Percentiles rank a stretch among this genome's conserved stretches.
Evolutionary conservation across 2,888 invertebrate species (phyloP).

Genomic region (Syritta pipiens): DNA sequence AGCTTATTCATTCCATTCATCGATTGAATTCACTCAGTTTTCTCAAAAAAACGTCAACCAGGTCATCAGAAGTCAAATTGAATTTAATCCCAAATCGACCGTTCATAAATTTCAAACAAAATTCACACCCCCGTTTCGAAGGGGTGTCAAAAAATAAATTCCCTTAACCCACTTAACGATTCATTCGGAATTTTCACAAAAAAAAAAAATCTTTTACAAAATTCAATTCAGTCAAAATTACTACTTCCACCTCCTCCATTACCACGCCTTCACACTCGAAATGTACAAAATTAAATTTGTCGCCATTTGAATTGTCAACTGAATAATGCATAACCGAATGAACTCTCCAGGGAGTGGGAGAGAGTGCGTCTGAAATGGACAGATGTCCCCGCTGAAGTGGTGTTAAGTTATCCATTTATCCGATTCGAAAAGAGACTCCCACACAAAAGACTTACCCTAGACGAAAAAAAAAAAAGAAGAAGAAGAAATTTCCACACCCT

Average conservation of each 20-base stretch:
- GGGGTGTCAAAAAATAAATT: too few relatives aligned
- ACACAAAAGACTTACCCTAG: conserved; percentile 65
- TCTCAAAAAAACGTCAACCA: too few relatives aligned
- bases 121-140: too few relatives aligned
- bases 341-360: conserved; percentile 44
- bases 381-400: conserved; percentile 64
- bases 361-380: conserved; percentile 55
- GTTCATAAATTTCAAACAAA: too few relatives aligned
- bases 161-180: too few relatives aligned
- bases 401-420: conserved; percentile 69
- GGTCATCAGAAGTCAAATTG: too few relatives aligned
- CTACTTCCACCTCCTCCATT: conserved; percentile 41
- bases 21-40: too few relatives aligned
- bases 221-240: conserved; percentile 41
- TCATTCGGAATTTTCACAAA: too few relatives aligned
- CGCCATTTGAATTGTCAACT: conserved; percentile 60
- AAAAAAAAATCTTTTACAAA: too few relatives aligned
- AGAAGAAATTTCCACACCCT: not conserved
- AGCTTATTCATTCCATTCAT: too few relatives aligned
- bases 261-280: conserved; percentile 43
- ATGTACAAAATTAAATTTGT: conserved; percentile 65
- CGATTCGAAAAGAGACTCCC: conserved; percentile 55
- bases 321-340: conserved; percentile 62
- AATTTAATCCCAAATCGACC: too few relatives aligned
- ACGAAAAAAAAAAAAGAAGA: conserved; percentile 16